Base-by-base conservation (phyloP, 2,888 invertebrate genomes). In the Lottia gigantea region DNA sequence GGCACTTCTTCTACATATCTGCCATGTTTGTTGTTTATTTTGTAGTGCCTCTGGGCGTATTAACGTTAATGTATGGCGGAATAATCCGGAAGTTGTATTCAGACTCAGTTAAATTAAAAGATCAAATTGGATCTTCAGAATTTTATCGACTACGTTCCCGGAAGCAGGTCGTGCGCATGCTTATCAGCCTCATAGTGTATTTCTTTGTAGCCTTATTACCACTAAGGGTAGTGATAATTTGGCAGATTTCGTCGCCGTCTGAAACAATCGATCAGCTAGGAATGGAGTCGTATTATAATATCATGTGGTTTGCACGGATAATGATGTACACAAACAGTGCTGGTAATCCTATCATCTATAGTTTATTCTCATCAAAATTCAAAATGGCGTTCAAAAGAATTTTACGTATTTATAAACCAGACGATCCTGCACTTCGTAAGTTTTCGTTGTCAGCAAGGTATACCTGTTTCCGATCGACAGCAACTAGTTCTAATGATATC, bases 291-390 rank as follows among this genome's bases (percentile, higher is more conserved):
- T 96, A 94, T 88, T 95, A 94, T 89, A 93, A 93, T 87, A 90
- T 95, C 74, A 90, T 96, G 75, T 95, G 94, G 89, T 94, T 95
- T 89, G 94, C 94, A 85, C 92, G 96, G 78, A 75, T 80, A 14
- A 76, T 96, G 94, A 90, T 95, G 78, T 95, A 95, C 89, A 91
- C 95, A 68, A 96, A 96, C 89, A 95, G 95, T 65, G 95, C 95
- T 15, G 92, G 95, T 70, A 96, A 96, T 90, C 96, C 96, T 15
- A 94, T 96, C 82, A 90, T 96, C 67, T 96, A 96, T 89, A 96
- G 95, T 88, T 91, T 96, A 70, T 95, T 96, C 93, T 95, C 95
- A 72, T 94, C 95, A 0, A 96, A 95, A 87, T 96, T 96, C 89
- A 92, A 96, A 12, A 93, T 77, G 19, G 87, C 82, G 8, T 82